Conservation (phyloP, 2,113 vertebrate species). For the Vimba vimba region DNA sequence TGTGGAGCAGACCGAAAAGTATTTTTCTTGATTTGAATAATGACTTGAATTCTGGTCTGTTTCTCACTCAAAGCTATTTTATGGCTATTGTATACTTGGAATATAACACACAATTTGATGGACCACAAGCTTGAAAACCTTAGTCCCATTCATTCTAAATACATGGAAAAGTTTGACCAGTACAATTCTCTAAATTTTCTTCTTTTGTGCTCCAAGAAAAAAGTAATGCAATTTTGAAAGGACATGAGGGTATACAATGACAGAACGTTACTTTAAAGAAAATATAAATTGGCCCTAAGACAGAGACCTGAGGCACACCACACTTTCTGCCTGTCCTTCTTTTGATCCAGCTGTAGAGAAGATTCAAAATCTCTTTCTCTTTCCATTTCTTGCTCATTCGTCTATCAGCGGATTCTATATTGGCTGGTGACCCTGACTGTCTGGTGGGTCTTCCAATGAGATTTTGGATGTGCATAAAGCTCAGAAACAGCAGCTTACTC, state of each 20-base stretch:
- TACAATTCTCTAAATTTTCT: neutral
- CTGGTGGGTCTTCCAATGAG: neutral
- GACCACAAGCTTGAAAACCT: no score
- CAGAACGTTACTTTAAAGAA: neutral
- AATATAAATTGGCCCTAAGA: neutral
- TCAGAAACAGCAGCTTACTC: constrained; percentile 23
- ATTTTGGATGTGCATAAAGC: neutral
- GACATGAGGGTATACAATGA: neutral
- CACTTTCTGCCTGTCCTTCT: neutral
- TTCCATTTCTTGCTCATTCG: neutral
- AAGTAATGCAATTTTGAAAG: neutral
- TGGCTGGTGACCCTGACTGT: neutral
- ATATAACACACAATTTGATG: neutral
- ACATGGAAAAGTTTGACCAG: neutral
- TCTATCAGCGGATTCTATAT: neutral
- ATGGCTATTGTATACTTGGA: neutral
- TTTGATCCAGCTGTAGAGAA: neutral
- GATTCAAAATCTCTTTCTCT: neutral
- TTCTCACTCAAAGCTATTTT: neutral
- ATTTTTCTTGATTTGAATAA: neutral
- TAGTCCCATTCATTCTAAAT: neutral
- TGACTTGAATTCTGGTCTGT: neutral
- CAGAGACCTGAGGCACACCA: neutral
- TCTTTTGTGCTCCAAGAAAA: neutral
- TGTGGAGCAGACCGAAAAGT: neutral